These are phyloP conservation scores for Mormyrus hasselquistii DNA, from an alignment of 2,797 vertebrate species.

Conservation along the genomic window DNA sequence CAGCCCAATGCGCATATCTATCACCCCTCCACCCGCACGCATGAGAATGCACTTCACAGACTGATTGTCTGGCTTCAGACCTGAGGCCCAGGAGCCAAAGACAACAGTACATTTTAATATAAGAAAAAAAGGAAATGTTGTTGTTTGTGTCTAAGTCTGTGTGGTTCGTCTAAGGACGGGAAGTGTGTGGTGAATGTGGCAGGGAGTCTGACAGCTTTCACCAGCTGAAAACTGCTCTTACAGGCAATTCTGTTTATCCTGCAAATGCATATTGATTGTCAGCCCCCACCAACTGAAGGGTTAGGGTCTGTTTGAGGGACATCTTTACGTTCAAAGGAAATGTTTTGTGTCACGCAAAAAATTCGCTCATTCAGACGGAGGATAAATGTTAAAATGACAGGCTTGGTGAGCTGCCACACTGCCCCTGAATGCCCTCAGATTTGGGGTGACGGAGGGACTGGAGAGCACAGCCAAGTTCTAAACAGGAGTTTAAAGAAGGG, in stretches of 20 bases:
- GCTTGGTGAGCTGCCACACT: neutral
- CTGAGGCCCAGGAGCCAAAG: conserved; percentile 47
- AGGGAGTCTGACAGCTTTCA: neutral
- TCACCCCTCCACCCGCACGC: conserved; percentile 49
- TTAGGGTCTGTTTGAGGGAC: conserved; percentile 15
- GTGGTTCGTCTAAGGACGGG: conserved; percentile 32
- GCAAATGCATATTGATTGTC: neutral
- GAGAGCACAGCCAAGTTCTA: neutral
- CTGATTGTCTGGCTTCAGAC: conserved; percentile 45
- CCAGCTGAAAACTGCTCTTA: neutral
- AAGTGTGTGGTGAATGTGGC: conserved; percentile 27
- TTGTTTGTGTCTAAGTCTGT: conserved; percentile 38
- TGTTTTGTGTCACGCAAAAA: neutral
- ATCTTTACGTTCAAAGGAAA: neutral
- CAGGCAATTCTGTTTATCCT: neutral
- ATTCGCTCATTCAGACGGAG: neutral
- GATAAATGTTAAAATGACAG: neutral
- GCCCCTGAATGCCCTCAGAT: neutral
- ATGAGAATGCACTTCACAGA: conserved; percentile 33
- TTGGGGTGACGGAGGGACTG: neutral
- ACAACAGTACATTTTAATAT: conserved; percentile 16
- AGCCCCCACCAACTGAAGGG: neutral
- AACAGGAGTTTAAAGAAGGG: neutral
- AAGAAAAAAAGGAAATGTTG: conserved; percentile 28
- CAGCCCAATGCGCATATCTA: conserved; percentile 28